Evolutionary conservation across 1,140 invertebrate species (phyloP).

Genomic region (Drosophila hydei): DNA sequence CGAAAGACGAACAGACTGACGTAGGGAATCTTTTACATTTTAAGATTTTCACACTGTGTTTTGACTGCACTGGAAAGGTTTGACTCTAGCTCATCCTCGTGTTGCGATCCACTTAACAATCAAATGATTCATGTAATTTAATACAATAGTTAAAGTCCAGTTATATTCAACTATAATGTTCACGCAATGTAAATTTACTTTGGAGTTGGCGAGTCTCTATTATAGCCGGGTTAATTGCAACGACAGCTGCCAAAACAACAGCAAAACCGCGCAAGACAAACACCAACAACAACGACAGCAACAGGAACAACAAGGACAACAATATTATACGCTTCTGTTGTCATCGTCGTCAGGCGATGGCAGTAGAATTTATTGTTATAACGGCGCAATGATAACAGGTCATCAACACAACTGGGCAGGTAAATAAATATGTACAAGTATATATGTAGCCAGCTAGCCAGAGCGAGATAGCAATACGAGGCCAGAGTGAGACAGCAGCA

Average conservation of each 20-base stretch:
- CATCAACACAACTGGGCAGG: slow-evolving; percentile 77
- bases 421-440: slow-evolving; percentile 65
- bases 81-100: not conserved
- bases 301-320: slow-evolving; percentile 33
- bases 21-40: no score
- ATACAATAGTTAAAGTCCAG: not conserved
- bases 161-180: slow-evolving; percentile 16
- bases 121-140: not conserved
- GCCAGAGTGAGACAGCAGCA: not conserved
- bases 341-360: slow-evolving; percentile 50
- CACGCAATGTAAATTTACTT: slow-evolving; percentile 65
- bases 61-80: not conserved
- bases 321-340: slow-evolving; percentile 39
- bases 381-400: slow-evolving; percentile 80
- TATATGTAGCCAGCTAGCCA: not conserved
- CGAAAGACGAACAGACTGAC: not conserved
- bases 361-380: slow-evolving; percentile 77
- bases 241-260: slow-evolving; percentile 79
- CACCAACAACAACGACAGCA: slow-evolving; percentile 49
- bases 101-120: not conserved
- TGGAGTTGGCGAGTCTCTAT: slow-evolving; percentile 67
- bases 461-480: not conserved
- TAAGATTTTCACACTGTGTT: no score
- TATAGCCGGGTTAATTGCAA: slow-evolving; percentile 79
- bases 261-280: slow-evolving; percentile 72